These are phyloP conservation scores for Nomada goodeniana DNA, from an alignment of 2,888 invertebrate species.

Conservation along the genomic window DNA sequence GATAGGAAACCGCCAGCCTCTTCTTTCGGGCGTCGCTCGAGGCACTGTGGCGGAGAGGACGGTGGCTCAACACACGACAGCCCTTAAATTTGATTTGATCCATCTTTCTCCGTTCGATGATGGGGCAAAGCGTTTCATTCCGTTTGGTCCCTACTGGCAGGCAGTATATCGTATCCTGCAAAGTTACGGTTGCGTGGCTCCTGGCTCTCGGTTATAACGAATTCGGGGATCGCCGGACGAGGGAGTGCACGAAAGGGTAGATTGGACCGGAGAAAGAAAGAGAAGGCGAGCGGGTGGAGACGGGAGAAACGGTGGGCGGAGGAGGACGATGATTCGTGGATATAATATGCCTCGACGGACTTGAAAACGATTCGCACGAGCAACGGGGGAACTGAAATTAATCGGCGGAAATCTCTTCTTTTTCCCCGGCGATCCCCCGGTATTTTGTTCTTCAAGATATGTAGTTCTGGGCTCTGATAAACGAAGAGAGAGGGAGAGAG, in stretches of 20 bases:
- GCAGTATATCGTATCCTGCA: conserved; percentile 58
- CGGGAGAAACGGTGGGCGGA: background rate
- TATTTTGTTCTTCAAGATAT: conserved; percentile 33
- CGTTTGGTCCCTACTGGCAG: conserved; percentile 22
- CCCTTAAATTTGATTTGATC: conserved; percentile 69
- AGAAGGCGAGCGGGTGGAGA: conserved; percentile 6
- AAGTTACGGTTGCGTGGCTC: conserved; percentile 70
- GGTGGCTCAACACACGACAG: conserved; percentile 60
- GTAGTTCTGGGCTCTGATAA: conserved; percentile 26
- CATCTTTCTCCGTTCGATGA: conserved; percentile 54
- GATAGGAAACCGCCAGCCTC: conserved; percentile 46
- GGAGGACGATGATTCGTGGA: conserved; percentile 44
- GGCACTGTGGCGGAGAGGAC: conserved; percentile 10
- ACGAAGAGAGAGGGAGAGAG: background rate
- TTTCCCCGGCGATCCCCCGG: conserved; percentile 25
- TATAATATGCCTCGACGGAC: conserved; percentile 61
- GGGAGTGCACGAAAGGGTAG: conserved; percentile 37
- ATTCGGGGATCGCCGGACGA: conserved; percentile 64
- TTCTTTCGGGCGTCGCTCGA: conserved; percentile 13
- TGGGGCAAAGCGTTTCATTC: conserved; percentile 10
- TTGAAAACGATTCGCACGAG: conserved; percentile 61
- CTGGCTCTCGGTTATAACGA: conserved; percentile 66
- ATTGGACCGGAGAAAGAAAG: conserved; percentile 21
- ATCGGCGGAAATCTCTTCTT: conserved; percentile 55
- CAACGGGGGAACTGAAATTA: conserved; percentile 54